Base-by-base conservation (phyloP, 2,888 invertebrate species). In the Euplagia quadripunctaria region DNA sequence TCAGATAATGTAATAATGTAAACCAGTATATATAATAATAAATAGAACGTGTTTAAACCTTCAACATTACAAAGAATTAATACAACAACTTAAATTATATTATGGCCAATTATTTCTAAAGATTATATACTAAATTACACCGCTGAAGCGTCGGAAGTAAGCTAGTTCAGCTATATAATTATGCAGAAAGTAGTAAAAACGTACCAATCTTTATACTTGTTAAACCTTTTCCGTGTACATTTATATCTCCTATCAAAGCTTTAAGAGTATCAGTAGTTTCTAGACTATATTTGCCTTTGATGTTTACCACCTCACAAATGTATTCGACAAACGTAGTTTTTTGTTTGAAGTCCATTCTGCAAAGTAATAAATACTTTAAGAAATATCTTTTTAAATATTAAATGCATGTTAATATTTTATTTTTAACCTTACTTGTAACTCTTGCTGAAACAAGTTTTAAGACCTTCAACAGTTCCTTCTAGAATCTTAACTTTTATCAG, bases 191-290 rank as follows among this genome's bases (percentile, higher is more conserved):
- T 52, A 51, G 52, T 31, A 67, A 51, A 11, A n/a, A 64, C 61
- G 1, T 76, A 82, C 82, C 82, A 64, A 71, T 20, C n/a, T n/a
- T 67, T 9, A 76, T 0, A 8, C 49, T 20, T 61, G 70, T 76
- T 16, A 72, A 68, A 71, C 82, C 82, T 67, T 82, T 66, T 16
- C 82, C 82, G 17, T 81, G 76, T 55, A 82, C 8, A 17, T 81
- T 42, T 20, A 82, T 75, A 64, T 71, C 74, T 42, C 81, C 82
- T 12, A 71, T 46, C 7, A 82, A 70, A 6, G 52, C 70, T 12
- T 69, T 52, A 9, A 82, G 68, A 14, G 68, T 16, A 2, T 81
- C 78, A 52, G 79, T 72, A 2, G 77, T 70, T 64, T 79, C 74
- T 5, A 78, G 0, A 8, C 67, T 72, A 43, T 79, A 82, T 11